Conservation (phyloP, 2,888 invertebrate species). For the Pristionchus fissidentatus region DNA sequence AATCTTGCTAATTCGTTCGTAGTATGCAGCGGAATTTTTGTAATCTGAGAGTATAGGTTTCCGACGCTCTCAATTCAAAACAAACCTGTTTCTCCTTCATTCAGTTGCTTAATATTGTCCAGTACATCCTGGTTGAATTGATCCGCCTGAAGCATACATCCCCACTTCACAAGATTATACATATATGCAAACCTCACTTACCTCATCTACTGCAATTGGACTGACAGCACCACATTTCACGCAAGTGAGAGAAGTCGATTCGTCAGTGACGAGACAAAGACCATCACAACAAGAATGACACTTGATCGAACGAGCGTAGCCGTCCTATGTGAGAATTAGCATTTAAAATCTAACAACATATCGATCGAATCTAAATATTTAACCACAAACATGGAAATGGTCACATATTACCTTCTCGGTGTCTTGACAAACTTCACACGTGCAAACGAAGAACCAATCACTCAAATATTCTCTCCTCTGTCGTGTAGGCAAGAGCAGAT, state of each 20-base stretch:
- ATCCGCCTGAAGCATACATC: too few species aligned
- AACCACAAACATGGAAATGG: background rate
- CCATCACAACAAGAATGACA: background rate
- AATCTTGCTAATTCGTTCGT: too few species aligned
- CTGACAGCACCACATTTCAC: background rate
- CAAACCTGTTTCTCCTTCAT: too few species aligned
- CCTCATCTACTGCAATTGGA: too few species aligned
- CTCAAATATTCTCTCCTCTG: constrained; percentile 40
- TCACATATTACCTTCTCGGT: constrained; percentile 44
- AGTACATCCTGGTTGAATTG: too few species aligned
- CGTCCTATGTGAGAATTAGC: too few species aligned
- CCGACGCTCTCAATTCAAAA: too few species aligned
- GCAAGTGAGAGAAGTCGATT: background rate
- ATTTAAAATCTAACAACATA: background rate
- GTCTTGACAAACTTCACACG: constrained; percentile 51
- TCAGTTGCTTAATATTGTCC: too few species aligned
- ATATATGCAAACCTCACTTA: too few species aligned
- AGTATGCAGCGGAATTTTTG: too few species aligned
- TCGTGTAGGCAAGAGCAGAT: background rate
- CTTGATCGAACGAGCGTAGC: background rate
- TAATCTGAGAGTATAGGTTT: too few species aligned
- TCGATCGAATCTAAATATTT: background rate
- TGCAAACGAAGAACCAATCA: constrained; percentile 54
- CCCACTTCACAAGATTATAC: too few species aligned
- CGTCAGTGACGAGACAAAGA: background rate